Evolutionary conservation across 2,113 vertebrate species (phyloP).

Genomic region (Silurus meridionalis): DNA sequence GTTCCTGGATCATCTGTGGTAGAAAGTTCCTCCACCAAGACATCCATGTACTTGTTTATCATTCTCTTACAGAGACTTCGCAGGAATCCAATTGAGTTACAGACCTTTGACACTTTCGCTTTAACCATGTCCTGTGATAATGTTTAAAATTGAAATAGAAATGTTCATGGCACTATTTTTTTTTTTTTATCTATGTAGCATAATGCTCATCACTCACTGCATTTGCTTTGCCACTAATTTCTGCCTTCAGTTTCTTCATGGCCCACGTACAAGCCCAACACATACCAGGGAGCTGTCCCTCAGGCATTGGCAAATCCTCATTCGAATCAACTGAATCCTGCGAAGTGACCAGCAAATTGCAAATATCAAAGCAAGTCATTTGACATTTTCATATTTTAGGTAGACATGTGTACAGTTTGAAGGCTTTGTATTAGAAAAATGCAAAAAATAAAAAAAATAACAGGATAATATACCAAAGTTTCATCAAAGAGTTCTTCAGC

Average conservation of each 20-base stretch:
- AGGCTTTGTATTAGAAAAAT: background rate
- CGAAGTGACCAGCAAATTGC: background rate
- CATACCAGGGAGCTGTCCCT: slow-evolving; percentile 43
- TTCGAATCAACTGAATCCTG: background rate
- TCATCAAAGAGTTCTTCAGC: slow-evolving; percentile 5
- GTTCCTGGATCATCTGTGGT: slow-evolving; percentile 61
- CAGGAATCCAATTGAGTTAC: slow-evolving; percentile 55
- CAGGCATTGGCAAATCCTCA: background rate
- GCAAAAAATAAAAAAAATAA: background rate
- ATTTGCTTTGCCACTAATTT: background rate
- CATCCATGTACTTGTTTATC: background rate
- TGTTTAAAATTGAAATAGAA: background rate
- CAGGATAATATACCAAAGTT: background rate
- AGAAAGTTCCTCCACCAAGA: slow-evolving; percentile 60
- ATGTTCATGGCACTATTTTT: background rate
- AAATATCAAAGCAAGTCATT: slow-evolving; percentile 1
- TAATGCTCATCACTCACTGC: slow-evolving; percentile 37
- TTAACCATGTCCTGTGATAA: slow-evolving; percentile 37
- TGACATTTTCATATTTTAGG: background rate
- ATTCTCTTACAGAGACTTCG: slow-evolving; percentile 50
- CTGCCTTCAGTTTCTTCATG: slow-evolving; percentile 54
- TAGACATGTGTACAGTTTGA: background rate
- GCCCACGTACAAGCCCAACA: slow-evolving; percentile 66
- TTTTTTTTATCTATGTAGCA: background rate
- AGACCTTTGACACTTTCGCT: slow-evolving; percentile 22